Base-by-base conservation (phyloP, 2,888 invertebrate species). In the Drosophila meridiana region DNA sequence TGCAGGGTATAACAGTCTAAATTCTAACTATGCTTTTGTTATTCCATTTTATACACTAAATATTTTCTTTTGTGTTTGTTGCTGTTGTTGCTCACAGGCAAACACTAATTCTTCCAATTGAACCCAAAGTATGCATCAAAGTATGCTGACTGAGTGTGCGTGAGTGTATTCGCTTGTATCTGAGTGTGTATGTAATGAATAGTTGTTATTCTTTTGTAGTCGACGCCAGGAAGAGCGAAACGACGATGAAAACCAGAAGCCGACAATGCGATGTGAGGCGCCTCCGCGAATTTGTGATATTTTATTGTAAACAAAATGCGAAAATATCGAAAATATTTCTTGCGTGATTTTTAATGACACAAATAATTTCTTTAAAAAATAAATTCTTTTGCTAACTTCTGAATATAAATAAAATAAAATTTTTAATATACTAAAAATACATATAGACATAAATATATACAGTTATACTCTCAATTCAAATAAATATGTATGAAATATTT, bases 91-190 rank as follows among this genome's bases (percentile, higher is more conserved):
- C 80, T 81, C 77, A 68, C 79, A 71, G 61, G 68, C 83, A 83
- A 81, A 72, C 57, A 73, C 74, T 64, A 83, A 83, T 87, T 87
- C 78, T 70, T 61, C 53, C 75, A 89, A 89, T 86, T 87, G 76
- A 83, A 69, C 70, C 77, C 61, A 78, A 78, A 89, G 78, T 83
- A 76, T 73, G 68, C 58, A 65, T 61, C 34, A 76, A 69, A 70
- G 72, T 64, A 58, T 69, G 38, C 65, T 45, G 58, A 8, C 28
- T 43, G 13, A 7, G 48, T 30, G 40, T 60, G 7, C 28, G 11
- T 50, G 11, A 42, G 1, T 42, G 20, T 30, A 14, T 48, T 48
- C 30, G 3, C 7, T 28, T 42, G 36, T 40, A 20, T 40, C 2
- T 47, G 28, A 55, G 28, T 48, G 48, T 56, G 34, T 58, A 63